Conservation (phyloP, 35 echinoderm and acorn worm genomes). For the Eucidaris tribuloides region DNA sequence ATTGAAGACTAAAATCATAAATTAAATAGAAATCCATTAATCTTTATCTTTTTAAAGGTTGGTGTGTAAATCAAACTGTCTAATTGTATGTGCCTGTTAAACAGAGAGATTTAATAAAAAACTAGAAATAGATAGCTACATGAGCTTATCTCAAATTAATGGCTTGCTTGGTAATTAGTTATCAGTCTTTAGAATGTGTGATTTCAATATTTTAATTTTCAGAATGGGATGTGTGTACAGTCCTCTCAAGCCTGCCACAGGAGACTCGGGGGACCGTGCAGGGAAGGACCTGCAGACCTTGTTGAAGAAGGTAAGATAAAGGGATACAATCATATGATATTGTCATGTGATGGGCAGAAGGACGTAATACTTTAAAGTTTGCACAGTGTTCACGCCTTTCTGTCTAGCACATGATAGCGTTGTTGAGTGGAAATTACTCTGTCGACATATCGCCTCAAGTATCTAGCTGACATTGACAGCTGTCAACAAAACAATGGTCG, state of each 20-base stretch:
- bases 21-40: too few relatives aligned
- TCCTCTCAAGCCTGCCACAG: background rate
- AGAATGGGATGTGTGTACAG: slow-evolving; percentile 8
- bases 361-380: background rate
- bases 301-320: background rate
- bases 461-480: too few relatives aligned
- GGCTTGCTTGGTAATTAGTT: background rate
- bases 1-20: too few relatives aligned
- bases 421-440: too few relatives aligned
- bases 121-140: background rate
- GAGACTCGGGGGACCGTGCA: background rate
- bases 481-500: too few relatives aligned
- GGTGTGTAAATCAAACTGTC: background rate
- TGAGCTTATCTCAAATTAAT: background rate
- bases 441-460: too few relatives aligned
- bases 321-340: background rate
- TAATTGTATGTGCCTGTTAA: background rate
- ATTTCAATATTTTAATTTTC: background rate
- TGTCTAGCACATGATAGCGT: too few relatives aligned
- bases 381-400: background rate
- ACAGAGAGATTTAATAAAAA: background rate
- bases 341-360: background rate
- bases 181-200: background rate
- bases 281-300: background rate
- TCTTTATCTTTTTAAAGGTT: background rate